Evolutionary conservation across 2,888 invertebrate genomes (phyloP), one percentile per base, ranked within the genome.

Genomic region (Amphimallon solstitiale): DNA sequence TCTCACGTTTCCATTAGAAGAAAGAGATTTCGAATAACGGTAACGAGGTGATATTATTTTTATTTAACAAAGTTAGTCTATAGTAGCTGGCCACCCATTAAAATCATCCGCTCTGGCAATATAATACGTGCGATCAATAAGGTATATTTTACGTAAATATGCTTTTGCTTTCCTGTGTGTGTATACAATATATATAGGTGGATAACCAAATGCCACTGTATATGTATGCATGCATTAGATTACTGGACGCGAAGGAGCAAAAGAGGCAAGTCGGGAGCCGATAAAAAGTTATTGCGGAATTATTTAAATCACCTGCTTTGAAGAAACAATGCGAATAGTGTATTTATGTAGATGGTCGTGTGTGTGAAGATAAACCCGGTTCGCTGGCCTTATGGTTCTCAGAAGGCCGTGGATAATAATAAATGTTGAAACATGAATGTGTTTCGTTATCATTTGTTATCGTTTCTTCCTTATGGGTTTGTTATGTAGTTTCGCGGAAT

Each of bases 11-110:
- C 56, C 56, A 59, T 59, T 59, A 59, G 40, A 43, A 43, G 43
- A 43, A 59, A 59, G 14, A 43, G 56, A 43, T 59, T 43, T 59
- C n/a, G 38, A n/a, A 6, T 54, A 59, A 59, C 56, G 56, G 56
- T 59, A 29, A 9, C 12, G 23, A n/a, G 43, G 21, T 19, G 21
- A 56, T 40, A 43, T n/a, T n/a, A n/a, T 56, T 56, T 56, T 29
- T 29, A 29, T 29, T 29, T 23, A n/a, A 38, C 29, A 6, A 15
- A 29, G 29, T n/a, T n/a, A n/a, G n/a, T n/a, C n/a, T n/a, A n/a
- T n/a, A n/a, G n/a, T n/a, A n/a, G n/a, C n/a, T 15, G n/a, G 43
- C 15, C 4, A 29, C 43, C 29, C 29, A 29, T 43, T 59, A 59
- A 59, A 59, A 59, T 29, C 21, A 38, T 12, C 56, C 43, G 29